These are phyloP conservation scores for Casuarius casuarius DNA, from an alignment of 2,113 vertebrate genomes.

Conservation along the genomic window DNA sequence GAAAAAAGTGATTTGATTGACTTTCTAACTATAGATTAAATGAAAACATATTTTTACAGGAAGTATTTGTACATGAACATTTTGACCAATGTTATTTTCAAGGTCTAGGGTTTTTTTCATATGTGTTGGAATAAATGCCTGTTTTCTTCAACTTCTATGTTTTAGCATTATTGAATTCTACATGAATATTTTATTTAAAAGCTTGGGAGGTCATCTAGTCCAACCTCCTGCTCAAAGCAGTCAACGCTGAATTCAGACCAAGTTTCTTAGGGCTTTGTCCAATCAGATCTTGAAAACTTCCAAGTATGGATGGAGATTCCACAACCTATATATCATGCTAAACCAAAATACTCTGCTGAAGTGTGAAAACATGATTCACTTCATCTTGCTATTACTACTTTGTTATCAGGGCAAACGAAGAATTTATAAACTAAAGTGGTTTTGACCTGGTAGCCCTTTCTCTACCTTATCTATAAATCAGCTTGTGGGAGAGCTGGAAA, in stretches of 20 bases:
- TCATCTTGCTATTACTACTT: neutral
- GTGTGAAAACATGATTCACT: neutral
- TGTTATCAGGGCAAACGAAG: neutral
- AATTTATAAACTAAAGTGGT: neutral
- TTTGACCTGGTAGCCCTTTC: neutral
- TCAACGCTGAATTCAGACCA: neutral
- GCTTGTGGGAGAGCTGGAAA: neutral
- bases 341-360: neutral
- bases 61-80: neutral
- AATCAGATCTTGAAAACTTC: neutral
- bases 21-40: neutral
- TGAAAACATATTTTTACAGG: neutral
- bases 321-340: neutral
- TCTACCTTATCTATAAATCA: slow-evolving; percentile 8
- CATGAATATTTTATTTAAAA: neutral
- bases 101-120: neutral
- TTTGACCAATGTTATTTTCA: neutral
- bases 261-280: neutral
- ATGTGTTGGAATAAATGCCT: neutral
- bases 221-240: neutral
- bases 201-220: neutral
- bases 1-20: neutral
- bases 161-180: neutral
- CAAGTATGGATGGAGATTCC: neutral
- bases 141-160: neutral